Evolutionary conservation across 2,888 invertebrate genomes (phyloP).

Genomic region (Aphrophora alni): DNA sequence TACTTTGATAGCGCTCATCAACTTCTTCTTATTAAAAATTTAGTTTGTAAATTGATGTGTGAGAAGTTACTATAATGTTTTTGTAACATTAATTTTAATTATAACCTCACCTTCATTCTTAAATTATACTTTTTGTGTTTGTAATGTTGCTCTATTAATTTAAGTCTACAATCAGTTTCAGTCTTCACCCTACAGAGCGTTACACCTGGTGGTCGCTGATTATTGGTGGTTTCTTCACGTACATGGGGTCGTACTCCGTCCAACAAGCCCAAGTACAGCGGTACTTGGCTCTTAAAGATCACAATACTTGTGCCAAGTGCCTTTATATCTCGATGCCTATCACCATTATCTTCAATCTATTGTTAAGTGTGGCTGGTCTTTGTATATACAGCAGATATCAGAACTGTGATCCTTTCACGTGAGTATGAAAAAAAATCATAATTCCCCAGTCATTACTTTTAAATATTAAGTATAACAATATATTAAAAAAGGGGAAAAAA

Average conservation of each 20-base stretch:
- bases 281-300: slow-evolving; percentile 70
- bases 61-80: no score
- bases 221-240: slow-evolving; percentile 79
- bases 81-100: no score
- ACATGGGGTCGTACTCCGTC: slow-evolving; percentile 81
- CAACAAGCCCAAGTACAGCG: slow-evolving; percentile 90
- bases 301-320: slow-evolving; percentile 10
- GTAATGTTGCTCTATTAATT: no score
- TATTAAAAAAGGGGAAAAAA: no score
- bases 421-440: no score
- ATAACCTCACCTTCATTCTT: no score
- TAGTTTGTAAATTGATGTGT: no score
- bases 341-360: slow-evolving; percentile 10
- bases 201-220: slow-evolving; percentile 83
- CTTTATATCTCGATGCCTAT: slow-evolving; percentile 26
- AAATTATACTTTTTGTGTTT: no score
- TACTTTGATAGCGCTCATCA: no score
- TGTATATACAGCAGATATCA: slow-evolving; percentile 86
- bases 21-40: no score
- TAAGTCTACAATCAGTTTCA: slow-evolving; percentile 76
- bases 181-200: slow-evolving; percentile 76
- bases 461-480: no score
- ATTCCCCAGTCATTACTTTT: no score
- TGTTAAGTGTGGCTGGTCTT: slow-evolving; percentile 74
- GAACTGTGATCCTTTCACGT: slow-evolving; percentile 81